Evolutionary conservation across 2,113 vertebrate genomes (phyloP).

Genomic region (Oryzias melastigma): DNA sequence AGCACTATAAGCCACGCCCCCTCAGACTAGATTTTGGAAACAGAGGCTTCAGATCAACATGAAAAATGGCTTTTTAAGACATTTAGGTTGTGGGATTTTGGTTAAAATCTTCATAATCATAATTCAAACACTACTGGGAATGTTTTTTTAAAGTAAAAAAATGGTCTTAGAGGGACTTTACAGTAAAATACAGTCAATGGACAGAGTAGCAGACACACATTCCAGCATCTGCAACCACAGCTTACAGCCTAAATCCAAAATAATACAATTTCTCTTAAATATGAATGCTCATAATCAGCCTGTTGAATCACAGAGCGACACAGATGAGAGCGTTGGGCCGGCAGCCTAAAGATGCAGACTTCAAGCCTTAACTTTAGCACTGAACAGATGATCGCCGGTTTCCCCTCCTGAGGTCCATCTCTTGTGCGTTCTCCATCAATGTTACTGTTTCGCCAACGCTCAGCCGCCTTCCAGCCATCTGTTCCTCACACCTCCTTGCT

Average conservation of each 20-base stretch:
- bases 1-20: no score
- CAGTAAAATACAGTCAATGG: constrained; percentile 15
- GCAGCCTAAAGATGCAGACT: constrained; percentile 51
- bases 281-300: constrained; percentile 3
- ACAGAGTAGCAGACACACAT: neutral
- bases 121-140: no score
- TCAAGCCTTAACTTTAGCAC: constrained; percentile 64
- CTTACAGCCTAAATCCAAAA: neutral
- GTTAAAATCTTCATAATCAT: no score
- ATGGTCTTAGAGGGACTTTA: no score
- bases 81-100: no score
- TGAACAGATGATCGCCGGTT: constrained; percentile 62
- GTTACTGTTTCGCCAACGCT: constrained; percentile 74
- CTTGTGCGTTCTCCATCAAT: constrained; percentile 70
- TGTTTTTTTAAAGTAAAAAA: no score
- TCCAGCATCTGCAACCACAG: constrained; percentile 5
- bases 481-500: constrained; percentile 76
- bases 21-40: no score
- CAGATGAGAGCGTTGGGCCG: constrained; percentile 20
- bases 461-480: constrained; percentile 75
- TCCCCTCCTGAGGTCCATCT: constrained; percentile 69
- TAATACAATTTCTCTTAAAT: constrained; percentile 13
- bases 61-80: no score
- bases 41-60: no score
- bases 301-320: constrained; percentile 13